A percentile compares a stretch with the other conserved stretches of the same genome.
Conservation (phyloP, 2,888 invertebrate species). For the Ochropleura leucogaster region DNA sequence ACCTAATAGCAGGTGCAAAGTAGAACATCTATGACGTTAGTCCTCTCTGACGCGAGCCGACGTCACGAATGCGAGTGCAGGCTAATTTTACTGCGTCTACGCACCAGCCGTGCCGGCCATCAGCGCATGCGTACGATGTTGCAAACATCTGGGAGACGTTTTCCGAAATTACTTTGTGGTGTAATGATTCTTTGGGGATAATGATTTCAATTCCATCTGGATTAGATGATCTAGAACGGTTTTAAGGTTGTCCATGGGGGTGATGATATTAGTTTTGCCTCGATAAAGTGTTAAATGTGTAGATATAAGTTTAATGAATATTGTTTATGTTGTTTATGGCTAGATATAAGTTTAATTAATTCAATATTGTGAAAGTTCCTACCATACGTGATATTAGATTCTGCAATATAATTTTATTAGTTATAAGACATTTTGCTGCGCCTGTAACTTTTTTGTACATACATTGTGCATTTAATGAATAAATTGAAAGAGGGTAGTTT, state of each 20-base stretch:
- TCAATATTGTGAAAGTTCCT: too few relatives aligned
- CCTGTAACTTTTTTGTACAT: too few relatives aligned
- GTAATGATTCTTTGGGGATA: constrained; percentile 7
- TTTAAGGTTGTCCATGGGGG: neutral
- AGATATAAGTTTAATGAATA: too few relatives aligned
- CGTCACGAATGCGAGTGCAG: constrained; percentile 64
- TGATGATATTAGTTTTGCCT: neutral
- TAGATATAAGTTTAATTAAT: too few relatives aligned
- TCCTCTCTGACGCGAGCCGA: constrained; percentile 52
- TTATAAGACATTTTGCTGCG: too few relatives aligned
- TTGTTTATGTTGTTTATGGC: too few relatives aligned
- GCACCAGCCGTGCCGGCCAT: constrained; percentile 57
- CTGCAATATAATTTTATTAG: too few relatives aligned
- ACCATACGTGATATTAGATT: too few relatives aligned
- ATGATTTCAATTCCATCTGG: constrained; percentile 3
- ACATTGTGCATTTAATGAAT: too few relatives aligned
- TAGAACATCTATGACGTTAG: constrained; percentile 62
- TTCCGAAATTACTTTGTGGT: constrained; percentile 13
- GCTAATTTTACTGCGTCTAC: constrained; percentile 65
- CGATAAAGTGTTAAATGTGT: neutral
- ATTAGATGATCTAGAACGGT: neutral
- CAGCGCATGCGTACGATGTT: constrained; percentile 47
- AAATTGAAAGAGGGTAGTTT: neutral
- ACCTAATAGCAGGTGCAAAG: constrained; percentile 39
- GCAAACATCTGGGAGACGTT: constrained; percentile 38